Evolutionary conservation across 1,140 invertebrate species (phyloP).

Genomic region (Drosophila jambulina): DNA sequence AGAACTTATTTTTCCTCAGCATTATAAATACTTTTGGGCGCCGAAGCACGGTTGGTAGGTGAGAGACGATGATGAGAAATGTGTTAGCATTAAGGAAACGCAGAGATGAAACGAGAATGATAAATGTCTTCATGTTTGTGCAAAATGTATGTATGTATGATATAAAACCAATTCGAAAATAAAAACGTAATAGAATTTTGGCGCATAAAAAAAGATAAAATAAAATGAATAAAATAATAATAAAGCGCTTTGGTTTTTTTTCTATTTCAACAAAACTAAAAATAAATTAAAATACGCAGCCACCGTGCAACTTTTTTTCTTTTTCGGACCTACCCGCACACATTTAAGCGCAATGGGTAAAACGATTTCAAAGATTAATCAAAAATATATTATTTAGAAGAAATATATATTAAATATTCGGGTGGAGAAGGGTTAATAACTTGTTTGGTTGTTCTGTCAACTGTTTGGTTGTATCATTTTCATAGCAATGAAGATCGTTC

Average conservation of each 20-base stretch:
- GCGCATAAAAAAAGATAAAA: conserved; percentile 39
- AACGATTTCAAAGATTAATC: conserved; percentile 53
- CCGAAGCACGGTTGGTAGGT: conserved; percentile 58
- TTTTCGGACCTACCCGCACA: conserved; percentile 68
- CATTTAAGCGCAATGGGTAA: conserved; percentile 26
- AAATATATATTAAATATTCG: conserved; percentile 49
- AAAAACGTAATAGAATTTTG: conserved; percentile 74
- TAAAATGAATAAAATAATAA: conserved; percentile 24
- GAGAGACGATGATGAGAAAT: conserved; percentile 40
- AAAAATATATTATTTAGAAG: conserved; percentile 37
- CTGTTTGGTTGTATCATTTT: conserved; percentile 45
- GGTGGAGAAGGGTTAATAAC: conserved; percentile 70
- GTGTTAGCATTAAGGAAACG: conserved; percentile 50
- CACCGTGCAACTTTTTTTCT: conserved; percentile 82
- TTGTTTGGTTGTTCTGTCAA: conserved; percentile 78
- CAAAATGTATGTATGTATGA: conserved; percentile 37
- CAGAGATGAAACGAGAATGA: conserved; percentile 52
- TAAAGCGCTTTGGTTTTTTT: conserved; percentile 49
- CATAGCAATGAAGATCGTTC: conserved; percentile 69
- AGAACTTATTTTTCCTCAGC: conserved; percentile 69
- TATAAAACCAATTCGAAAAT: conserved; percentile 78
- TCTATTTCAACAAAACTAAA: conserved; percentile 32
- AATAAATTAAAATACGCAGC: conserved; percentile 69
- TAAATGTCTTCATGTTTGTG: conserved; percentile 40
- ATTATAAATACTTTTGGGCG: conserved; percentile 30